A percentile compares a stretch with the other conserved stretches of the same genome.
phyloP scores from a whole-genome alignment of 2,797 vertebrate genomes.

The Smutsia gigantea region DNA sequence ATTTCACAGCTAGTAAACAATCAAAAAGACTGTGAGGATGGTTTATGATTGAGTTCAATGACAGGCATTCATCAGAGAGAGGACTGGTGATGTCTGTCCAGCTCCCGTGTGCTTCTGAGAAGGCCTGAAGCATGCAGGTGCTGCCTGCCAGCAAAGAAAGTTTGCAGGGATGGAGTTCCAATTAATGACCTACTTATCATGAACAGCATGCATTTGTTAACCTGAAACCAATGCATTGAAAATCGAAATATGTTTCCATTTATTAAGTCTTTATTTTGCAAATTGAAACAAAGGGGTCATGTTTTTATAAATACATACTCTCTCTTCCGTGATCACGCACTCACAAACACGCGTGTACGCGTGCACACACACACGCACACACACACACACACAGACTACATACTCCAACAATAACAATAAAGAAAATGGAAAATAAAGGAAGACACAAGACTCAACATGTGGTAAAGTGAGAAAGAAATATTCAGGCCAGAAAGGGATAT shows the following conservation, averaged over 20 bases:
- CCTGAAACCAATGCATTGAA: slow-evolving; percentile 53
- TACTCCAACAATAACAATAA: not conserved
- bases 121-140: not conserved
- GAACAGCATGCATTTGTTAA: slow-evolving; percentile 40
- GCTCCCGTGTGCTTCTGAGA: not conserved
- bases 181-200: not conserved
- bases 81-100: not conserved
- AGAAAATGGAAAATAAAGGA: slow-evolving; percentile 35
- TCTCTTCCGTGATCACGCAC: not conserved
- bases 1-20: slow-evolving; percentile 18
- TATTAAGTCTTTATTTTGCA: slow-evolving; percentile 59
- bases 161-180: not conserved
- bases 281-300: slow-evolving; percentile 53
- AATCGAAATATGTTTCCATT: slow-evolving; percentile 50
- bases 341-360: not conserved
- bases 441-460: slow-evolving; percentile 59
- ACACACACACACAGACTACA: not conserved
- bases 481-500: not conserved
- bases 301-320: slow-evolving; percentile 53
- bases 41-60: not conserved
- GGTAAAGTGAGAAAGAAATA: not conserved
- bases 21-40: not conserved
- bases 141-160: not conserved
- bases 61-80: not conserved
- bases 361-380: not conserved